Evolutionary conservation across 1,140 invertebrate species (phyloP), one percentile per base, ranked within the genome.

Genomic region (Gryllus bimaculatus): DNA sequence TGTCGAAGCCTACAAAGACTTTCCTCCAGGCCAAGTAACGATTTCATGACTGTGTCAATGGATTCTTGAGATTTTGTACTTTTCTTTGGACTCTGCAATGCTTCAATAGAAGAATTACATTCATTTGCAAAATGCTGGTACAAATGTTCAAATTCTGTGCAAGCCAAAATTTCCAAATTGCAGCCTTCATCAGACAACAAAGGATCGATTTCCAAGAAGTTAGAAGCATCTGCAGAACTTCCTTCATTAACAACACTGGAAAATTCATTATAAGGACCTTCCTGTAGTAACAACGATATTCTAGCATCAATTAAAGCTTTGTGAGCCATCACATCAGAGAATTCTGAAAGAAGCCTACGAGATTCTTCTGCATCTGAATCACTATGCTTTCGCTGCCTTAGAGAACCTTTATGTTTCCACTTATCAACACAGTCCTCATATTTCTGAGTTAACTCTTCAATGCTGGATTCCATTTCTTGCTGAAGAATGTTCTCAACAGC

Each of bases 221-320:
- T 66, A 2, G 18, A 18, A 66, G 54, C 3, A 66, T 10, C 18
- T 66, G 18, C 2, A 3, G 54, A 66, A 66, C 54, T 66, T 39
- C 26, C 26, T 39, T 39, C 26, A 39, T 39, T 39, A 39, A 39
- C 26, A 39, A 66, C 66, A 78, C 73, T 73, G n/a, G 20, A 20
- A 26, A 26, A n/a, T 21, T 48, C 26, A 39, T 5, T 39, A 39
- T 39, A 39, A 1, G 48, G 76, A 79, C 88, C 49, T 78, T 79
- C 49, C 47, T 81, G 88, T 80, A 86, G 87, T 49, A 93, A 84
- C 54, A 92, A 88, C 20, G 87, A 86, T 79, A 93, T 89, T 81
- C 92, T 88, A 48, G 92, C 91, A 84, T 94, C 92, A 39, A 94
- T 89, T 49, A 94, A 86, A 66, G 92, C 92, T 84, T 94, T 93